Conservation (phyloP, 2,888 invertebrate genomes). For the Phanerotoma sp. region DNA sequence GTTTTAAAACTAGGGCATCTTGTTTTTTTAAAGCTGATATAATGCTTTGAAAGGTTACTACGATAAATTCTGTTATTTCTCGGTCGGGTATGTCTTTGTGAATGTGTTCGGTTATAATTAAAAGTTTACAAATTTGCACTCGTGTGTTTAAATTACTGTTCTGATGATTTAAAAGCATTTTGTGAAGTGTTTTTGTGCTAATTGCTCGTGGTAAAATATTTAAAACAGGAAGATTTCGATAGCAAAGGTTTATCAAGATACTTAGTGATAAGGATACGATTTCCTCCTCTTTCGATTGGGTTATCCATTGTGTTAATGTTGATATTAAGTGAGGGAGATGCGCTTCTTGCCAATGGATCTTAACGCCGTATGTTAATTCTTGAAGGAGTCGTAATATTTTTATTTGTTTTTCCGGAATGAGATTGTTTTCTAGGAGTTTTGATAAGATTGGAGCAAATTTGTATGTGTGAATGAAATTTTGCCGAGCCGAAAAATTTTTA, state of each 20-base stretch:
- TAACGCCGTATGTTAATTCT: constrained; percentile 77
- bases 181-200: constrained; percentile 69
- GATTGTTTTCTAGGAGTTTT: constrained; percentile 61
- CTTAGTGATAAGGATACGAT: constrained; percentile 64
- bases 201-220: constrained; percentile 72
- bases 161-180: constrained; percentile 64
- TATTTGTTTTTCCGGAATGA: constrained; percentile 67
- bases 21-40: constrained; percentile 56
- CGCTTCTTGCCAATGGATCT: constrained; percentile 79
- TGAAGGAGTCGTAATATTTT: constrained; percentile 68
- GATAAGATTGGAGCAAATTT: constrained; percentile 70
- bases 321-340: constrained; percentile 70
- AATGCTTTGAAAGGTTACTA: constrained; percentile 59
- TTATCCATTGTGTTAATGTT: constrained; percentile 68
- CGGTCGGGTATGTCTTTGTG: constrained; percentile 59
- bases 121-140: constrained; percentile 61
- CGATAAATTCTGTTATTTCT: constrained; percentile 58
- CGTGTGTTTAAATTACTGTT: constrained; percentile 54
- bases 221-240: constrained; percentile 74
- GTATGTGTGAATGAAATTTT: constrained; percentile 69
- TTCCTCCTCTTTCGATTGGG: constrained; percentile 60
- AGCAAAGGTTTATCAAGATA: constrained; percentile 76
- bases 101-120: constrained; percentile 61
- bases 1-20: constrained; percentile 58
- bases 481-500: constrained; percentile 64